Percentiles rank a stretch among this genome's conserved stretches.
Conservation (phyloP, 2,113 vertebrate genomes). For the Porphyrio hochstetteri region DNA sequence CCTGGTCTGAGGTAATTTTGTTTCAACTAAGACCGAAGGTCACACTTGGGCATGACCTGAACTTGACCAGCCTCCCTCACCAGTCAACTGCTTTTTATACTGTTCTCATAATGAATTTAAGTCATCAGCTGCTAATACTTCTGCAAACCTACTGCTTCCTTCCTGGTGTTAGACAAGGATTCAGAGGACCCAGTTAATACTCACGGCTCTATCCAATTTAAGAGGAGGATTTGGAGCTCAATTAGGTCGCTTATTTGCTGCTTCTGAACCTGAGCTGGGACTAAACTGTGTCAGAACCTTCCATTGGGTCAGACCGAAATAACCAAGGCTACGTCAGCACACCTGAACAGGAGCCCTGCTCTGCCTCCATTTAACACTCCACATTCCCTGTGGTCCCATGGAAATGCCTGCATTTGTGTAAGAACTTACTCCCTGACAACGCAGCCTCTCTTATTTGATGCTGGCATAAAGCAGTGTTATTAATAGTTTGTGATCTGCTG, state of each 20-base stretch:
- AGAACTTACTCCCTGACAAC: background rate
- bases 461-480: background rate
- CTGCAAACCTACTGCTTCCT: slow-evolving; percentile 49
- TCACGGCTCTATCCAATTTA: slow-evolving; percentile 52
- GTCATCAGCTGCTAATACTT: slow-evolving; percentile 55
- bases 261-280: slow-evolving; percentile 18
- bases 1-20: background rate
- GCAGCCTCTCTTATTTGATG: background rate
- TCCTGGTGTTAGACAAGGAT: slow-evolving; percentile 52
- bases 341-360: slow-evolving; percentile 10
- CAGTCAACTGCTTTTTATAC: background rate
- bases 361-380: background rate
- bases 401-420: background rate
- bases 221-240: slow-evolving; percentile 57
- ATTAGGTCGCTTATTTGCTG: background rate
- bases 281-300: slow-evolving; percentile 32
- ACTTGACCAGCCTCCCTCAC: background rate
- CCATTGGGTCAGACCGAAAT: slow-evolving; percentile 20
- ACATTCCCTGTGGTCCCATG: background rate
- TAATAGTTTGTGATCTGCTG: slow-evolving; percentile 57
- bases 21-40: background rate
- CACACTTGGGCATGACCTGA: background rate
- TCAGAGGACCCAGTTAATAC: slow-evolving; percentile 51
- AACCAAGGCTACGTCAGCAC: background rate
- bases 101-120: slow-evolving; percentile 39